Conservation (phyloP, 2,888 invertebrate species). For the Tinea trinotella region DNA sequence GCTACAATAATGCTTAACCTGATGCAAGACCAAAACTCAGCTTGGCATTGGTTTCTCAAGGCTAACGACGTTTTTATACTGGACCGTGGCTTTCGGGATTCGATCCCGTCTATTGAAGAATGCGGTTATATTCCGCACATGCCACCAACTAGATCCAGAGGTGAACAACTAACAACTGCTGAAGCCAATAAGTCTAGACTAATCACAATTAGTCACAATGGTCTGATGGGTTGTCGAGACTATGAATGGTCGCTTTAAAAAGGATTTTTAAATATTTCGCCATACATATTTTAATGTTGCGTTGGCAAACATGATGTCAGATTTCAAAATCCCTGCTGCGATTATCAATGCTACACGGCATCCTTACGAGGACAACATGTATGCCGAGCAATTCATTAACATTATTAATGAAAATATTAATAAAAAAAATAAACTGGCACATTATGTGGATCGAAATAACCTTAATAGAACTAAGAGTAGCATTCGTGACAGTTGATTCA, state of each 20-base stretch:
- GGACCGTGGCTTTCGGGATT: constrained; percentile 20
- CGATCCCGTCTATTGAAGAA: constrained; percentile 11
- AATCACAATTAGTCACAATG: neutral
- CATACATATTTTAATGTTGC: constrained; percentile 10
- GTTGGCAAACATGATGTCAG: neutral
- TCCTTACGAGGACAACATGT: neutral
- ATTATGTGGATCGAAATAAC: constrained; percentile 1
- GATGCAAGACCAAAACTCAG: constrained; percentile 13
- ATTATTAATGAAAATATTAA: neutral
- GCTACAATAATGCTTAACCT: constrained; percentile 21
- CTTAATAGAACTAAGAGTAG: constrained; percentile 20
- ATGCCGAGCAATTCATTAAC: neutral
- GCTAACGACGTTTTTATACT: constrained; percentile 18
- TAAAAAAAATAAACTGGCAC: constrained; percentile 3
- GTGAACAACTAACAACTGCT: constrained; percentile 15
- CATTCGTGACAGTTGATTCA: constrained; percentile 21
- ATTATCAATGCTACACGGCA: neutral
- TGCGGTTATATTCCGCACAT: constrained; percentile 6
- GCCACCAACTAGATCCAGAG: neutral
- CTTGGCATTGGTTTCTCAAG: constrained; percentile 18
- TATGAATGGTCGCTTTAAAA: constrained; percentile 13
- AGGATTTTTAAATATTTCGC: constrained; percentile 11
- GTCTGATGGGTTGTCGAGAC: constrained; percentile 7
- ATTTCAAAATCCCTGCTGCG: neutral
- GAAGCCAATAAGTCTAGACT: neutral